Evolutionary conservation across 2,888 invertebrate species (phyloP).

Genomic region (Pimpla rufipes): DNA sequence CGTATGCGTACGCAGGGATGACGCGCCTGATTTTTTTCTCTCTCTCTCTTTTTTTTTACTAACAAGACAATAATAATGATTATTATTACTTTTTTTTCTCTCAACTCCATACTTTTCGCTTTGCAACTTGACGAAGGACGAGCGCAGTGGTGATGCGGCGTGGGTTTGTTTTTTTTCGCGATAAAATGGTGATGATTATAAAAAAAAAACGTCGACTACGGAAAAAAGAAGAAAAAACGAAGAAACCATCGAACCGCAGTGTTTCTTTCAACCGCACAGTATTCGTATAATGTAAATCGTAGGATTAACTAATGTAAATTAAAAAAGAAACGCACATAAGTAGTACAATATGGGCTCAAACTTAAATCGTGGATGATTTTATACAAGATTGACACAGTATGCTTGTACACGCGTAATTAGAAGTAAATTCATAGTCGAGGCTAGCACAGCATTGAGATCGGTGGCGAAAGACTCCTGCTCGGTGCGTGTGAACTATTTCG

Average conservation of each 20-base stretch:
- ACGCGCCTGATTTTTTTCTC: slow-evolving; percentile 40
- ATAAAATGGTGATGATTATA: slow-evolving; percentile 72
- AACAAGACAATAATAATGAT: slow-evolving; percentile 71
- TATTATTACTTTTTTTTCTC: slow-evolving; percentile 63
- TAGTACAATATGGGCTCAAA: slow-evolving; percentile 77
- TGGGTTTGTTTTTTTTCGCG: slow-evolving; percentile 34
- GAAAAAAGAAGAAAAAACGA: slow-evolving; percentile 40
- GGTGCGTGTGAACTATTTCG: slow-evolving; percentile 59
- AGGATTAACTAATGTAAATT: slow-evolving; percentile 75
- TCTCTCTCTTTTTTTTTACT: slow-evolving; percentile 41
- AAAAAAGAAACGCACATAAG: slow-evolving; percentile 78
- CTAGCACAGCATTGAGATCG: slow-evolving; percentile 82
- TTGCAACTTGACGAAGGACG: slow-evolving; percentile 41
- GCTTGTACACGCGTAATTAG: slow-evolving; percentile 73
- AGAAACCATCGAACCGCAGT: slow-evolving; percentile 77
- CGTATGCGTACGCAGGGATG: slow-evolving; percentile 49
- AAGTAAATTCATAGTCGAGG: slow-evolving; percentile 76
- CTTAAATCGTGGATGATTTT: slow-evolving; percentile 75
- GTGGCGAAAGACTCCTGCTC: slow-evolving; percentile 80
- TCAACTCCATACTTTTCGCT: slow-evolving; percentile 35
- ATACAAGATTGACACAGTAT: slow-evolving; percentile 74
- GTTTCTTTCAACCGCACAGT: slow-evolving; percentile 69
- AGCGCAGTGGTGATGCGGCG: slow-evolving; percentile 50
- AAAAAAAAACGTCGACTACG: slow-evolving; percentile 75
- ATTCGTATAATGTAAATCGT: slow-evolving; percentile 69